Evolutionary conservation across 2,797 vertebrate genomes (phyloP).

Genomic region (Carcharodon carcharias): DNA sequence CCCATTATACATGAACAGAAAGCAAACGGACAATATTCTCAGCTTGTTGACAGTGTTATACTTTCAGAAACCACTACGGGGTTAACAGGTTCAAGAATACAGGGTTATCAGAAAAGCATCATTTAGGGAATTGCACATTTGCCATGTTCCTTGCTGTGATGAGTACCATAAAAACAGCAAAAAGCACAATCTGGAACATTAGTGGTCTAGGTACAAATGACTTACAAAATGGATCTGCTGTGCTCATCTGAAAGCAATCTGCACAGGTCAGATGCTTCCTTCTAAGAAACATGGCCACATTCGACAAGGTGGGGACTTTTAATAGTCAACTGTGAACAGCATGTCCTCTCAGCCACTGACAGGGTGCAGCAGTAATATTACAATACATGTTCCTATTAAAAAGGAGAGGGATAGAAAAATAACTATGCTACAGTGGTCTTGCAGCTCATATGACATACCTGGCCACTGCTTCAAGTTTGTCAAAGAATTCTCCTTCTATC

Average conservation of each 20-base stretch:
- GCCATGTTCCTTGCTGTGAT: background rate
- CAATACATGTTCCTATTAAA: background rate
- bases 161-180: background rate
- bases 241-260: background rate
- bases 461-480: constrained; percentile 85
- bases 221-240: background rate
- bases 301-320: background rate
- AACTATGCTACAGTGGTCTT: background rate
- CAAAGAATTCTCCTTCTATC: constrained; percentile 91
- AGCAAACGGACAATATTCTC: background rate
- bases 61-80: background rate
- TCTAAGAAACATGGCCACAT: background rate
- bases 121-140: background rate
- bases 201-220: background rate
- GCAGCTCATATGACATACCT: constrained; percentile 58
- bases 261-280: background rate
- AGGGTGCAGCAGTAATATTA: background rate
- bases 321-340: background rate
- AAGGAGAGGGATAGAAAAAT: no score
- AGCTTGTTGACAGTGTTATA: background rate
- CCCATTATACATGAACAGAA: background rate
- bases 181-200: background rate
- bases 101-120: background rate
- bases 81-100: background rate
- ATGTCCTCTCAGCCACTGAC: background rate